A percentile compares a stretch with the other conserved stretches of the same genome.
phyloP scores from a whole-genome alignment of 2,113 vertebrate genomes.

The Gobius niger region DNA sequence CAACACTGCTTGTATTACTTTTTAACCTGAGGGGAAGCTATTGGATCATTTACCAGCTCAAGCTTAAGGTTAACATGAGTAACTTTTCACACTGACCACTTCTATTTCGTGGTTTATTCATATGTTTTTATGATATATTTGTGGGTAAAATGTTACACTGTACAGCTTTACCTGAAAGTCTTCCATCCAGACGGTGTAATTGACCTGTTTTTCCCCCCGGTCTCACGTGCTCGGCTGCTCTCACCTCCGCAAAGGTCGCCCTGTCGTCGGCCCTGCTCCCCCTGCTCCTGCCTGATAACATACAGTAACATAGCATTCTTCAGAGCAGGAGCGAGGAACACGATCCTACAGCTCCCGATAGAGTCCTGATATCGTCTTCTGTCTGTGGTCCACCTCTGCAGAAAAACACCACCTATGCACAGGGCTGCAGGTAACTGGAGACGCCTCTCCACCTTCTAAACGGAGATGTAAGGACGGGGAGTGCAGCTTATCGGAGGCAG shows the following conservation, averaged over 20 bases:
- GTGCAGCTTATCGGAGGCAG: conserved; percentile 22
- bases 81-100: too few relatives aligned
- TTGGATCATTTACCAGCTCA: too few relatives aligned
- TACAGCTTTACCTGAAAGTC: too few relatives aligned
- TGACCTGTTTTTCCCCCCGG: too few relatives aligned
- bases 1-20: too few relatives aligned
- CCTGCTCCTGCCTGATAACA: conserved; percentile 45
- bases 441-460: conserved; percentile 33
- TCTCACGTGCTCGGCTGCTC: background rate
- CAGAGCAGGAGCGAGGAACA: conserved; percentile 59
- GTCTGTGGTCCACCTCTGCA: conserved; percentile 40
- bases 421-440: conserved; percentile 46
- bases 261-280: conserved; percentile 58
- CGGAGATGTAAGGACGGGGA: conserved; percentile 24
- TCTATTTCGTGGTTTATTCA: too few relatives aligned
- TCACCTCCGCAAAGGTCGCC: conserved; percentile 54
- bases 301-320: conserved; percentile 56
- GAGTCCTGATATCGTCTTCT: conserved; percentile 55
- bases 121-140: too few relatives aligned
- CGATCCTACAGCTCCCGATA: conserved; percentile 50
- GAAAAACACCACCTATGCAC: conserved; percentile 6
- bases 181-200: too few relatives aligned
- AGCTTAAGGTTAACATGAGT: too few relatives aligned
- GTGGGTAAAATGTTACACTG: too few relatives aligned
- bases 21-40: too few relatives aligned